Evolutionary conservation across 2,888 invertebrate species (phyloP).

Genomic region (Nomada fucata): DNA sequence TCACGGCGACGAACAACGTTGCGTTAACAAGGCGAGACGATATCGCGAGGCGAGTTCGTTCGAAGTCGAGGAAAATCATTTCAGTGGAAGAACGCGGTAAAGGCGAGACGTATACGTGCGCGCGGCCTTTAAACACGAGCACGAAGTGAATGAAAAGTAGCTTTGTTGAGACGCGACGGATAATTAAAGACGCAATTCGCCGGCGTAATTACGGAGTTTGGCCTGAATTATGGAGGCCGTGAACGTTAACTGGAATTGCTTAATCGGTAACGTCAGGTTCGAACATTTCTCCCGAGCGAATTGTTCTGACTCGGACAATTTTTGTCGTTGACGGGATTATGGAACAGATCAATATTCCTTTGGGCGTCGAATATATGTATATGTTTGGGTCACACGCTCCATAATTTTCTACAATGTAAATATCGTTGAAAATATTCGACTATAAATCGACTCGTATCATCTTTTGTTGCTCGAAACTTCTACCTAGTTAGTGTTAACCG

Average conservation of each 20-base stretch:
- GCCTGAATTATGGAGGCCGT: conserved; percentile 14
- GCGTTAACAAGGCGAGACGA: not conserved
- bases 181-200: conserved; percentile 33
- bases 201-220: not conserved
- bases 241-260: conserved; percentile 9
- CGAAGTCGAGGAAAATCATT: not conserved
- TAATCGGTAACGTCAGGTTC: conserved; percentile 6
- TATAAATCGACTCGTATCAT: too few relatives aligned
- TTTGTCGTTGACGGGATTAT: not conserved
- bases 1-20: not conserved
- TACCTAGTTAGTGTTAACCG: too few relatives aligned
- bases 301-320: not conserved
- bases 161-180: not conserved
- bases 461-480: too few relatives aligned
- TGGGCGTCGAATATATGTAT: too few relatives aligned
- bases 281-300: not conserved
- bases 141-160: not conserved
- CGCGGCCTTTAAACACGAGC: not conserved
- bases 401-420: too few relatives aligned
- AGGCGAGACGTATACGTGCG: not conserved
- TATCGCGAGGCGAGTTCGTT: not conserved
- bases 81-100: not conserved
- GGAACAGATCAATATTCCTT: not conserved
- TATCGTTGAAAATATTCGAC: too few relatives aligned
- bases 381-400: not conserved